Base-by-base conservation (phyloP, 2,797 vertebrate genomes). In the Galago senegalensis region DNA sequence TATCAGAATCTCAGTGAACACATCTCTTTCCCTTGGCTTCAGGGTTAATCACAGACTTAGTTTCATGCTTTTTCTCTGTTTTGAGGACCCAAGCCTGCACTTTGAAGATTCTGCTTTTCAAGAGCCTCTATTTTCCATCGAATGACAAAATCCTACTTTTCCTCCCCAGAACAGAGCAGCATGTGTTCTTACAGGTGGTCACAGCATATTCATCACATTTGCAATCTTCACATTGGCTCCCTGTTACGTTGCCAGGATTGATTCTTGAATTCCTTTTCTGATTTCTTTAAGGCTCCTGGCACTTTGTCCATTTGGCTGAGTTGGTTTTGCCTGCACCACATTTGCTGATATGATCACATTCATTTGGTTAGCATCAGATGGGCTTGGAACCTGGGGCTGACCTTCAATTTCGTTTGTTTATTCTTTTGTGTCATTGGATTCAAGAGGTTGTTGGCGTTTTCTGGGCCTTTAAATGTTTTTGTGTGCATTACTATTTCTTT, bases 151-250 rank as follows among this genome's bases (percentile, higher is more conserved):
- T 87, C n/a, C 61, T n/a, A 21, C 46, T 34, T 93, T 93, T 89
- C 27, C 75, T 96, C 21, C 10, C 34, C 46, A 92, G 77, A 95
- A 86, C 63, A 95, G 82, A 83, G 65, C 61, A 77, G 20, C 83
- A 82, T 94, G 79, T 95, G 91, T 80, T 90, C 91, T 70, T 95
- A 93, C 83, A 95, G 88, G 95, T 94, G 94, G 86, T 88, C 23
- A 37, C 13, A 88, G 86, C 79, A 80, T 67, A 80, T 95, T 89
- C 63, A 27, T 79, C 49, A 80, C 69, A 89, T 83, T 95, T 91
- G 23, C 46, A 81, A 20, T 91, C 84, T 95, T 96, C 95, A 84
- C 73, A n/a, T 93, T 3, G 31, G 56, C n/a, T 93, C 49, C 65
- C 82, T 96, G 84, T 93, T 87, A 60, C 34, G 60, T 79, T 91